Evolutionary conservation across 2,797 vertebrate species (phyloP), one percentile per base, ranked within the genome.

Genomic region (Okamejei kenojei): DNA sequence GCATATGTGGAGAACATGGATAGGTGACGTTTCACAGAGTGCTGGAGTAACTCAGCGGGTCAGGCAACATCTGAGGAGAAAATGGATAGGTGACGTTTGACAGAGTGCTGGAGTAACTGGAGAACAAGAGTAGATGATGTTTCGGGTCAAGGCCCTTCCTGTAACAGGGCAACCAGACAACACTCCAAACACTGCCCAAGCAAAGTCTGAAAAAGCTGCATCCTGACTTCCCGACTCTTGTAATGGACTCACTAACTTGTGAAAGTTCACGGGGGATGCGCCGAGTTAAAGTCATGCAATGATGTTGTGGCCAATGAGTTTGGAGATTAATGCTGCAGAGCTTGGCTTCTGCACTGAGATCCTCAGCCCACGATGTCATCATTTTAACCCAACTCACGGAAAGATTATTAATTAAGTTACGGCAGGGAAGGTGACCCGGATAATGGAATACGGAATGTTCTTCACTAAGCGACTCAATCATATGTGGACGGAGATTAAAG

Each of bases 351-450:
- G 4, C 5, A 1, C 54, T 61, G 45, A 84, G 61, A 84, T 84
- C 54, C 29, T 58, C 23, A 61, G 54, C n/a, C 81, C 3, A 61
- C 54, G 29, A 61, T 61, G 11, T 26, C 23, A 61, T 84, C 9
- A 15, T 84, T 84, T n/a, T 29, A 45, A 61, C 29, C 26, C 61
- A 29, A 26, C 54, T 84, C n/a, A 29, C 61, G 81, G 54, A 84
- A 61, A 84, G 54, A 84, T 61, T 84, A 61, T 84, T 61, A 84
- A 84, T 61, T 29, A 84, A 15, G 81, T 84, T 84, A 84, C 29
- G 80, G 54, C 81, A 84, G n/a, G 81, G 23, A 84, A 84, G 81
- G 54, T 88, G 58, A 88, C 61, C 61, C 32, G 65, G 65, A 88
- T 65, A 86, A 88, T 65, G 63, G 29, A 63, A 32, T 32, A 32